These are phyloP conservation scores for Mastomys coucha DNA, from an alignment of 2,113 vertebrate genomes.

Conservation along the genomic window DNA sequence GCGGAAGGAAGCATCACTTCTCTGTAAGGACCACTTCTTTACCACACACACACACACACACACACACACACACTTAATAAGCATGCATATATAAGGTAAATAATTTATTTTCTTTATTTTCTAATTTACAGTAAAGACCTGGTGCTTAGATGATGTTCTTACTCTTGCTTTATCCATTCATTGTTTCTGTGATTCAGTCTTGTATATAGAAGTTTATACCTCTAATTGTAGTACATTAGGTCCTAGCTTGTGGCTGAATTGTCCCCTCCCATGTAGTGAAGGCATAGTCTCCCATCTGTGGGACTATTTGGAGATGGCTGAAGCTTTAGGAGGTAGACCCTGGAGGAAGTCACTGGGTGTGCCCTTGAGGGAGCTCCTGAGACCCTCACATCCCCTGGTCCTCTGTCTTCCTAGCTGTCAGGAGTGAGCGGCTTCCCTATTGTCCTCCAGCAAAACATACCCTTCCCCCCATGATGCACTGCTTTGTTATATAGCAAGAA, in stretches of 20 bases:
- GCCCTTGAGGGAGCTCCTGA: background rate
- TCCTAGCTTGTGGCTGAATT: background rate
- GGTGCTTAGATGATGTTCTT: background rate
- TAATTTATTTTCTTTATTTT: background rate
- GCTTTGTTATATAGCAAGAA: background rate
- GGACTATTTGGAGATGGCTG: background rate
- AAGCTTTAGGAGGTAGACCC: background rate
- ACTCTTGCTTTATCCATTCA: background rate
- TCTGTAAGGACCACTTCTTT: background rate
- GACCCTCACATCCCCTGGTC: no score
- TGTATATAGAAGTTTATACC: background rate
- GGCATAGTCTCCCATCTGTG: background rate
- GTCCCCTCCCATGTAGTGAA: background rate
- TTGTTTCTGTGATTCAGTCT: background rate
- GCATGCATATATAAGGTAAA: background rate
- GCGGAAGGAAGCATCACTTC: background rate
- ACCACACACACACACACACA: background rate
- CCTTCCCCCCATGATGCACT: background rate
- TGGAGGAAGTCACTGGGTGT: background rate
- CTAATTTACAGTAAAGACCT: background rate
- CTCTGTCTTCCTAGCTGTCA: background rate
- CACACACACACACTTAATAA: no score
- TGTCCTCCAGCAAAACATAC: background rate
- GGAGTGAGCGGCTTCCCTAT: background rate
- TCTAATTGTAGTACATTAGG: background rate